Percentiles rank a stretch among this genome's conserved stretches.
Conservation (phyloP, 1,140 invertebrate genomes). For the Drosophila aff. region DNA sequence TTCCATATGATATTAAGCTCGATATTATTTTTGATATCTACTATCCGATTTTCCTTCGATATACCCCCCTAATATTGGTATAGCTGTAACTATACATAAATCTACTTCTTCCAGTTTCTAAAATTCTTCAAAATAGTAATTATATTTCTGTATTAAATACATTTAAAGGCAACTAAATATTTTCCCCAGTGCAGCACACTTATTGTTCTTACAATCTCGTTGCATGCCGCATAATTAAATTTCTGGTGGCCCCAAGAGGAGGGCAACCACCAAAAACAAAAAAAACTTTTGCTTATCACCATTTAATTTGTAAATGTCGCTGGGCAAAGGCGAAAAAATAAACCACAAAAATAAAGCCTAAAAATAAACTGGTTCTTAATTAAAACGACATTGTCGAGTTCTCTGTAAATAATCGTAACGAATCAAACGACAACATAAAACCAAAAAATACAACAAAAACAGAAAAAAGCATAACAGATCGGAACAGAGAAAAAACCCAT, state of each 20-base stretch:
- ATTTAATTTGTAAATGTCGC: constrained; percentile 73
- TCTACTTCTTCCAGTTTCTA: neutral
- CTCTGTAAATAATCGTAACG: constrained; percentile 78
- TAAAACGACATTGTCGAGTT: constrained; percentile 74
- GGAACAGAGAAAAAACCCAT: constrained; percentile 12
- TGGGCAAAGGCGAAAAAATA: constrained; percentile 34
- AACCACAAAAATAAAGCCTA: constrained; percentile 37
- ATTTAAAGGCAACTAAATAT: neutral
- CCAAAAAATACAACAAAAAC: constrained; percentile 3
- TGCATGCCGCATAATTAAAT: constrained; percentile 75
- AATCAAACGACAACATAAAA: constrained; percentile 66
- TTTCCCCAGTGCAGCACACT: constrained; percentile 21
- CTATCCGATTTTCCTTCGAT: neutral
- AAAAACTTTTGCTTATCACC: constrained; percentile 60
- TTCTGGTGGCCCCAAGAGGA: constrained; percentile 32
- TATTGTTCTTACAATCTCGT: constrained; percentile 40
- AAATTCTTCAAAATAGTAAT: neutral
- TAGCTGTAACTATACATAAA: neutral
- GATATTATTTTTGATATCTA: neutral
- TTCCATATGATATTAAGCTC: neutral
- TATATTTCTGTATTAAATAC: neutral
- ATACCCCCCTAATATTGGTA: neutral
- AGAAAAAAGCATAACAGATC: constrained; percentile 5
- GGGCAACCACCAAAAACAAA: constrained; percentile 11
- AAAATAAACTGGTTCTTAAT: constrained; percentile 74